Percentiles rank a stretch among this genome's conserved stretches.
Conservation (phyloP, 2,888 invertebrate species). For the Limnephilus auricula region DNA sequence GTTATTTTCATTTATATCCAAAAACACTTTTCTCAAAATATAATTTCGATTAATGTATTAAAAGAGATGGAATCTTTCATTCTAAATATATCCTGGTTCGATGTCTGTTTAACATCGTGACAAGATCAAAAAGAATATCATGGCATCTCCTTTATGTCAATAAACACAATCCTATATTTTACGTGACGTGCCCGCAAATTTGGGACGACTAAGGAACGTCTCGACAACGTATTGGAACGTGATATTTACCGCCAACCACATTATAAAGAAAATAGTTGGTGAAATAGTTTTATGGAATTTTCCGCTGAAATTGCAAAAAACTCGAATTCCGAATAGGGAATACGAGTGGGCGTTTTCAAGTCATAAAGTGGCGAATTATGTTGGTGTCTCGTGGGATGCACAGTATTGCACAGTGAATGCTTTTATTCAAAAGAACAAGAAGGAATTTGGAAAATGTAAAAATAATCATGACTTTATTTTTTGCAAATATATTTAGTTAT, state of each 20-base stretch:
- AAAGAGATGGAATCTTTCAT: neutral
- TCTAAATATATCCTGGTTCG: neutral
- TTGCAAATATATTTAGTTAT: too few relatives aligned
- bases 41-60: neutral
- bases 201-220: slow-evolving; percentile 30
- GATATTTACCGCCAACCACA: slow-evolving; percentile 32
- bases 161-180: slow-evolving; percentile 66
- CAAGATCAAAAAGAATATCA: slow-evolving; percentile 40
- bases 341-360: too few relatives aligned
- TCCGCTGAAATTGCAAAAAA: slow-evolving; percentile 5
- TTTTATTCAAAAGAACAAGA: neutral
- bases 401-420: too few relatives aligned
- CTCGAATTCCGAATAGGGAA: neutral
- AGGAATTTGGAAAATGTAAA: neutral
- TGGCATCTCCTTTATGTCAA: slow-evolving; percentile 58
- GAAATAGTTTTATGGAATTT: neutral
- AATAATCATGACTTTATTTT: neutral
- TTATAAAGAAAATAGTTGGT: neutral
- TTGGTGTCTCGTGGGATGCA: neutral
- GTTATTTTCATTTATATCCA: too few relatives aligned
- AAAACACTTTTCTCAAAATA: neutral
- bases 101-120: slow-evolving; percentile 44
- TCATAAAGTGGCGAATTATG: neutral
- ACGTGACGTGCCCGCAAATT: slow-evolving; percentile 59
- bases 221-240: slow-evolving; percentile 28